Evolutionary conservation across 2,113 vertebrate species (phyloP).

Genomic region (Podilymbus podiceps): DNA sequence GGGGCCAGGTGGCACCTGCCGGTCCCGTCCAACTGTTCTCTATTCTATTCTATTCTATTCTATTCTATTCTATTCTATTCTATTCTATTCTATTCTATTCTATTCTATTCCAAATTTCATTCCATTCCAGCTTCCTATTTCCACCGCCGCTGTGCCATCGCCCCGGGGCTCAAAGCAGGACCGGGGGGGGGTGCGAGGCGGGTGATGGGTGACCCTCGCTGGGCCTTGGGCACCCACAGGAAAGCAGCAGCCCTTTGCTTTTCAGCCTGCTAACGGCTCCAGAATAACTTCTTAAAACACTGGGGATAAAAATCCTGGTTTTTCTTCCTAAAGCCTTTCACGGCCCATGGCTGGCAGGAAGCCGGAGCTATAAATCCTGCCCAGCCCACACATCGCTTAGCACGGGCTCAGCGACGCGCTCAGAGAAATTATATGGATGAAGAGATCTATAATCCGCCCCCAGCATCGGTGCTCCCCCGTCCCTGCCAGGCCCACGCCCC

Average conservation of each 20-base stretch:
- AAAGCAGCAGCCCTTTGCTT: background rate
- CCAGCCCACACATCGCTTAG: background rate
- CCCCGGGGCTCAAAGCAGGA: accelerated
- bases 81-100: background rate
- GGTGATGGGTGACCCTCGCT: background rate
- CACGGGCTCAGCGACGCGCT: background rate
- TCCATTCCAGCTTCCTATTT: background rate
- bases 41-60: background rate
- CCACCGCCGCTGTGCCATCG: background rate
- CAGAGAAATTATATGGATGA: accelerated
- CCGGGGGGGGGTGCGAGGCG: accelerated
- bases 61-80: background rate
- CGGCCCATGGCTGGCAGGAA: accelerated
- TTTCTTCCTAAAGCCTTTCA: background rate
- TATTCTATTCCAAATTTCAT: no score
- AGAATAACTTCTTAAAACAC: background rate
- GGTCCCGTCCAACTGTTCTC: background rate
- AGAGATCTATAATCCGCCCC: background rate
- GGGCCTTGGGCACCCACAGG: background rate
- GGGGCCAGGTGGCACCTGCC: background rate
- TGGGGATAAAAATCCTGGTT: background rate
- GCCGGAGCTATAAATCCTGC: background rate
- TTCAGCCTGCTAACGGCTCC: background rate
- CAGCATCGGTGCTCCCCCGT: background rate
- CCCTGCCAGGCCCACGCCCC: background rate